phyloP scores from a whole-genome alignment of 2,797 vertebrate genomes.

The Craterocephalus amniculus region DNA sequence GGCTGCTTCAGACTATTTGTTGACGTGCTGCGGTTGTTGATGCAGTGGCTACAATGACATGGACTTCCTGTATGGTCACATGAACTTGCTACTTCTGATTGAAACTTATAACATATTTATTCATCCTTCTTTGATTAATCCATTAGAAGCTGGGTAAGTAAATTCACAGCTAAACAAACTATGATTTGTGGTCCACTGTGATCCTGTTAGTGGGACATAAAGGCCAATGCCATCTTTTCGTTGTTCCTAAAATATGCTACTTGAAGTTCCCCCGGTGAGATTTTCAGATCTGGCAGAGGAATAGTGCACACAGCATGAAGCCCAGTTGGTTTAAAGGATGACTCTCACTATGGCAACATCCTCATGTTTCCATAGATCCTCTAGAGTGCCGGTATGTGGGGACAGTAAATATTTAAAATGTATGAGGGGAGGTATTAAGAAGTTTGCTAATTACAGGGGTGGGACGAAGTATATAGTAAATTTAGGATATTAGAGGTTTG shows the following conservation, averaged over 20 bases:
- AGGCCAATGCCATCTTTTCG: slow-evolving; percentile 42
- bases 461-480: slow-evolving; percentile 70
- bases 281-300: slow-evolving; percentile 71
- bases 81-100: slow-evolving; percentile 36
- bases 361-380: slow-evolving; percentile 74
- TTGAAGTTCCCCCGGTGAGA: slow-evolving; percentile 63
- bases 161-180: slow-evolving; percentile 66
- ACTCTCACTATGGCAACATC: slow-evolving; percentile 78
- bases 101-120: slow-evolving; percentile 34
- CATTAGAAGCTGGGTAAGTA: slow-evolving; percentile 41
- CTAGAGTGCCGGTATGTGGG: slow-evolving; percentile 75
- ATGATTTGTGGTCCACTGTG: slow-evolving; percentile 63
- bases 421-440: slow-evolving; percentile 82
- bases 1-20: slow-evolving; percentile 62
- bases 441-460: slow-evolving; percentile 80
- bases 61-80: slow-evolving; percentile 53
- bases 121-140: slow-evolving; percentile 51
- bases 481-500: slow-evolving; percentile 80
- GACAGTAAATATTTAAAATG: slow-evolving; percentile 77
- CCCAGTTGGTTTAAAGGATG: slow-evolving; percentile 74
- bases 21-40: slow-evolving; percentile 61
- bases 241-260: slow-evolving; percentile 63
- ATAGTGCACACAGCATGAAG: slow-evolving; percentile 68
- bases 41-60: slow-evolving; percentile 35
- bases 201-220: slow-evolving; percentile 53